These are phyloP conservation scores for Odobenus rosmarus DNA, from an alignment of 2,113 vertebrate genomes.

Conservation along the genomic window DNA sequence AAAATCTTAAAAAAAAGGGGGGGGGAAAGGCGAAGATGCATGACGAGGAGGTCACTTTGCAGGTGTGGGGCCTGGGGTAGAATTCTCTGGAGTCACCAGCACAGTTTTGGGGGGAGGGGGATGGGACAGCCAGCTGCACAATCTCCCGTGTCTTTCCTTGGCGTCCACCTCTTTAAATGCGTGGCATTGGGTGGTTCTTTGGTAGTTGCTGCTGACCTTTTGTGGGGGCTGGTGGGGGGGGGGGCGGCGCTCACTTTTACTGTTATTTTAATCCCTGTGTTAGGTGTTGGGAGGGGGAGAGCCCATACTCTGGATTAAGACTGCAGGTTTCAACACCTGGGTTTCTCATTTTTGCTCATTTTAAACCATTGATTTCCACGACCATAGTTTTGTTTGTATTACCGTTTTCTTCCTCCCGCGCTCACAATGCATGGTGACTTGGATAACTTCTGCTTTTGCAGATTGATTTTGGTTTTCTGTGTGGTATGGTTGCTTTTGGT, in stretches of 20 bases:
- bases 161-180: not conserved
- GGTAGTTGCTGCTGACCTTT: not conserved
- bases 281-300: not conserved
- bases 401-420: not conserved
- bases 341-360: not conserved
- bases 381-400: not conserved
- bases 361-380: not conserved
- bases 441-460: not conserved
- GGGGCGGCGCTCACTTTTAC: not conserved
- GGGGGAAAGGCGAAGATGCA: not conserved
- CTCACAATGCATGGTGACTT: not conserved
- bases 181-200: not conserved
- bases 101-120: not conserved
- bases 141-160: not conserved
- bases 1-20: no score
- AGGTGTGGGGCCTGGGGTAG: not conserved
- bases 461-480: not conserved
- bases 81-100: not conserved
- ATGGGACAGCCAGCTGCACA: not conserved
- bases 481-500: not conserved
- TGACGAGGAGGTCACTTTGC: not conserved
- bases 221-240: fast-evolving
- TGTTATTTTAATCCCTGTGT: not conserved
- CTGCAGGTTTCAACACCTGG: not conserved
- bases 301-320: not conserved